Percentiles rank a stretch among this genome's conserved stretches.
These are phyloP conservation scores for Centropristis striata DNA, from an alignment of 2,113 vertebrate species.

Conservation along the genomic window DNA sequence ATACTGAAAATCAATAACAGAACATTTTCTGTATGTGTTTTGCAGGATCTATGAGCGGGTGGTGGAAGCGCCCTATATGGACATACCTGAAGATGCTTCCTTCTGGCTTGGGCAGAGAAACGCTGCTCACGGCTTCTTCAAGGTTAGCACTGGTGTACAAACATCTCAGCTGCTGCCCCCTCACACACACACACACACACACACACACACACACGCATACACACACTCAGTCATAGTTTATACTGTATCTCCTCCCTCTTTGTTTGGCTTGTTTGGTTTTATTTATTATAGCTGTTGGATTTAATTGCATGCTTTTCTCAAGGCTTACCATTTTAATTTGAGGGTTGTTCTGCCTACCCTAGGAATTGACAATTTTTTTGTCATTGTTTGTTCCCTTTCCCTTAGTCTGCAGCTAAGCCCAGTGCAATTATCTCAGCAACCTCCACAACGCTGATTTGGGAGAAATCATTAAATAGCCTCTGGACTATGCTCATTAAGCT, in stretches of 20 bases:
- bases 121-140: slow-evolving; percentile 95
- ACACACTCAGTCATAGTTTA: slow-evolving; percentile 17
- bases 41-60: slow-evolving; percentile 97
- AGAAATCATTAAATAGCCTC: slow-evolving; percentile 80
- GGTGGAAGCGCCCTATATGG: slow-evolving; percentile 92
- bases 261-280: slow-evolving; percentile 59
- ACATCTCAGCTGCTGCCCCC: neutral
- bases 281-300: slow-evolving; percentile 62
- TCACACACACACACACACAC: neutral
- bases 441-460: slow-evolving; percentile 69
- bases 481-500: slow-evolving; percentile 77
- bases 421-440: slow-evolving; percentile 74
- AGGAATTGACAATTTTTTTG: slow-evolving; percentile 45
- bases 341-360: slow-evolving; percentile 45
- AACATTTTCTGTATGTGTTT: slow-evolving; percentile 15
- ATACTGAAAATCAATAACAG: neutral
- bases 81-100: slow-evolving; percentile 91
- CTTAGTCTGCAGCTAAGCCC: slow-evolving; percentile 68
- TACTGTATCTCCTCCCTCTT: slow-evolving; percentile 36
- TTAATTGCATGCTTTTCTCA: slow-evolving; percentile 72
- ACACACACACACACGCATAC: too few relatives aligned
- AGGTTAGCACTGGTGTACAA: slow-evolving; percentile 79
- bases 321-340: slow-evolving; percentile 66
- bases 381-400: slow-evolving; percentile 69
- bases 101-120: slow-evolving; percentile 98